Base-by-base conservation (phyloP, 2,888 invertebrate species). In the Hyposoter didymator region DNA sequence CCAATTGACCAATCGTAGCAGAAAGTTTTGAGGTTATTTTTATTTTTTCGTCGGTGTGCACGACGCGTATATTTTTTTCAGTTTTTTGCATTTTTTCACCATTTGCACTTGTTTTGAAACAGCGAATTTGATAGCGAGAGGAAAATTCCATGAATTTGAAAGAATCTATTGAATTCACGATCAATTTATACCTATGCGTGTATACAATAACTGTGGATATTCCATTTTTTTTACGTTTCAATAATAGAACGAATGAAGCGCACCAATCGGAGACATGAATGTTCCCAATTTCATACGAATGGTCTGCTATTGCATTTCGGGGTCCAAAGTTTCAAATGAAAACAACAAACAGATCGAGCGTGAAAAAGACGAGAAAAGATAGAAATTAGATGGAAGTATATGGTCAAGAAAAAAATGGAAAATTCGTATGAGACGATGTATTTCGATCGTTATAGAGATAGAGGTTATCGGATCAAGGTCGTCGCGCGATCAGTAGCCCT, bases 401-500 rank as follows among this genome's bases (percentile, higher is more conserved):
- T n/a, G n/a, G 32, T 49, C 5, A 17, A 32, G 8, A 62, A 2
- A 67, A 43, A 45, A 17, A 52, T 32, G 49, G 14, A 49, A 72
- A n/a, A n/a, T 19, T 32, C 17, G 17, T 22, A 10, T 22, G 32
- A 32, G 19, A 28, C 8, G 2, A 22, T 43, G 47, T 72, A 49
- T 43, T 47, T 35, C 43, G 17, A 62, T 70, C 32, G 39, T 62
- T 52, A n/a, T n/a, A 28, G 5, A 39, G 55, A 62, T 78, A 17
- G 59, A 74, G 75, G 80, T 84, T 76, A 84, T 59, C 22, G 66
- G 80, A 67, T 76, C 84, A 84, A 84, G 84, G 84, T 84, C 84
- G n/a, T n/a, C n/a, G n/a, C n/a, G 64, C 75, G 47, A 55, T 52
- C 4, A 35, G 35, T 73, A n/a, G 39, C 32, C 8, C 12, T 2